Evolutionary conservation across 2,797 vertebrate genomes (phyloP).

Genomic region (Sebastes kiyomatsui): DNA sequence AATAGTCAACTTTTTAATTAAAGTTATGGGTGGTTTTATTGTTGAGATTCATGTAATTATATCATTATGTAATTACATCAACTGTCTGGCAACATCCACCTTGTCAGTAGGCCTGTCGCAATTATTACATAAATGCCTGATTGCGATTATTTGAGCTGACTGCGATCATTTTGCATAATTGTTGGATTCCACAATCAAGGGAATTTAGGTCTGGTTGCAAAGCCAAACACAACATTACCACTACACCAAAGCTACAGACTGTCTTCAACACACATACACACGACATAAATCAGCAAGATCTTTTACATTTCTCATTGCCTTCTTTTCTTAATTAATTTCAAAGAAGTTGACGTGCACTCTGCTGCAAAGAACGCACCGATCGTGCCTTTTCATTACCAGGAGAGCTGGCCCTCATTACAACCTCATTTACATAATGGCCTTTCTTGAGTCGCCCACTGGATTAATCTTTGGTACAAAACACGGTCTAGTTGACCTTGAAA

Average conservation of each 20-base stretch:
- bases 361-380: background rate
- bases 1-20: background rate
- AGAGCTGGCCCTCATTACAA: conserved; percentile 7
- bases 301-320: background rate
- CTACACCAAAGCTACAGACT: background rate
- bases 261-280: background rate
- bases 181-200: no score
- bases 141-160: no score
- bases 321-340: background rate
- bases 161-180: background rate
- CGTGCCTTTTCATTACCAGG: conserved; percentile 1
- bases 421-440: conserved; percentile 29
- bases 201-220: background rate
- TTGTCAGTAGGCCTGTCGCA: background rate
- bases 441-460: conserved; percentile 7
- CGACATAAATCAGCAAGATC: background rate
- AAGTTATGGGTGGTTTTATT: background rate
- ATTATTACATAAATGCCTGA: background rate
- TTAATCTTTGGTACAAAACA: conserved; percentile 17
- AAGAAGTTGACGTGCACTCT: background rate
- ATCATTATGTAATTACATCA: background rate
- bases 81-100: background rate
- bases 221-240: rapidly evolving
- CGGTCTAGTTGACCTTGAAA: background rate
- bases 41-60: background rate